Evolutionary conservation across 2,113 vertebrate species (phyloP).

Genomic region (Semnopithecus entellus): DNA sequence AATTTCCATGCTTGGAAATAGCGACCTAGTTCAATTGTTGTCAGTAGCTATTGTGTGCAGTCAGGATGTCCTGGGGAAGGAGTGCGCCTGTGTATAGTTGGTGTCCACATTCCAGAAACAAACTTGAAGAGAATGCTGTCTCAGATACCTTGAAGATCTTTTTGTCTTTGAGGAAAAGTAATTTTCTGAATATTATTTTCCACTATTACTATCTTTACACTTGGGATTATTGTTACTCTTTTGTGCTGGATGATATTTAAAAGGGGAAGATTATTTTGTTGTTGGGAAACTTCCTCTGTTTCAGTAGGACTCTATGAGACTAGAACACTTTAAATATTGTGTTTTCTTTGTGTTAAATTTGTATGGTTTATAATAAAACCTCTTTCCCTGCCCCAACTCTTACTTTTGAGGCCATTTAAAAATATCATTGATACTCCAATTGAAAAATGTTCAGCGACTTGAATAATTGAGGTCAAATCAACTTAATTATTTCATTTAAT

Average conservation of each 20-base stretch:
- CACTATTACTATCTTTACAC: neutral
- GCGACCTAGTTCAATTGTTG: conserved; percentile 87
- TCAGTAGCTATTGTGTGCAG: conserved; percentile 92
- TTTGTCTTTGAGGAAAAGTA: conserved; percentile 42
- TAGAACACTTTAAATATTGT: conserved; percentile 70
- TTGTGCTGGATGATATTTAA: conserved; percentile 49
- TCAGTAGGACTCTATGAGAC: conserved; percentile 47
- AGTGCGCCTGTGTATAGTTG: conserved; percentile 78
- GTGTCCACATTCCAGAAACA: conserved; percentile 81
- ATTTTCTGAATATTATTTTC: conserved; percentile 56
- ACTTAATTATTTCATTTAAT: conserved; percentile 18
- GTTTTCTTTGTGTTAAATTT: conserved; percentile 66
- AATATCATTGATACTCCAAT: neutral
- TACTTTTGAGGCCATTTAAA: conserved; percentile 21
- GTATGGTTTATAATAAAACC: conserved; percentile 51
- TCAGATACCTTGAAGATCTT: conserved; percentile 46
- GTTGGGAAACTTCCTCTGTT: conserved; percentile 58
- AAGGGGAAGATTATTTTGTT: conserved; percentile 58
- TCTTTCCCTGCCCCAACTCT: neutral
- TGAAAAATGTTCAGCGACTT: conserved; percentile 41
- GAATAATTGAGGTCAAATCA: neutral
- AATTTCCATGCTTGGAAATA: conserved; percentile 89
- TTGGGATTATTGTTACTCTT: conserved; percentile 6
- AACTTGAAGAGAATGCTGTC: conserved; percentile 63
- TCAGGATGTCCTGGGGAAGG: conserved; percentile 99